These are phyloP conservation scores for Gymnoscopelus braueri DNA, from an alignment of 2,797 vertebrate genomes.

Conservation along the genomic window DNA sequence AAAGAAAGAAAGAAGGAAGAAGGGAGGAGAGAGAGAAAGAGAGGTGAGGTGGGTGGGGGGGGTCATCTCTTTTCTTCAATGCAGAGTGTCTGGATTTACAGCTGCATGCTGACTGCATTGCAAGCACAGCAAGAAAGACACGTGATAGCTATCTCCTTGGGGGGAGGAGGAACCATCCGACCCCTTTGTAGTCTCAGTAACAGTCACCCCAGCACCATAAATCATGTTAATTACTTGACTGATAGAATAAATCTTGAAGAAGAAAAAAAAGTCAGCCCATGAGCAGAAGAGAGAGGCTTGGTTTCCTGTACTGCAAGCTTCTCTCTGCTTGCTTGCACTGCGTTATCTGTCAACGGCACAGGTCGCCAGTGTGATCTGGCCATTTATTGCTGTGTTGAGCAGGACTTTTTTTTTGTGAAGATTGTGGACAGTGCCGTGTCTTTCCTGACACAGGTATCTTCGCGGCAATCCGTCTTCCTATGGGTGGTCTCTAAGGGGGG, in stretches of 20 bases:
- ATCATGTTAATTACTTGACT: conserved; percentile 89
- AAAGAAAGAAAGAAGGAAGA: conserved; percentile 17
- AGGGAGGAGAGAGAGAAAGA: neutral
- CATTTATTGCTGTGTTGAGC: conserved; percentile 77
- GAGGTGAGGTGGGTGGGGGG: conserved; percentile 11
- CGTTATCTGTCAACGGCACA: conserved; percentile 79
- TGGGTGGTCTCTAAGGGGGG: conserved; percentile 70
- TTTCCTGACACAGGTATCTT: conserved; percentile 71
- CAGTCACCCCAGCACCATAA: conserved; percentile 81
- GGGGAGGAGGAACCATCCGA: conserved; percentile 76
- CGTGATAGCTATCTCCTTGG: conserved; percentile 86
- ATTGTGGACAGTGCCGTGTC: conserved; percentile 61
- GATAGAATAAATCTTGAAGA: conserved; percentile 86
- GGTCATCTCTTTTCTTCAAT: conserved; percentile 75
- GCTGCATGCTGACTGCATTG: conserved; percentile 84
- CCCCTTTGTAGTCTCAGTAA: conserved; percentile 86
- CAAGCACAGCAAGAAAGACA: conserved; percentile 85
- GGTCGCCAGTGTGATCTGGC: conserved; percentile 82
- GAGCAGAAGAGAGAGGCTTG: conserved; percentile 44
- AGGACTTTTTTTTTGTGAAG: conserved; percentile 53
- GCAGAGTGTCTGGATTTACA: conserved; percentile 85
- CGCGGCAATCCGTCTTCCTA: conserved; percentile 76
- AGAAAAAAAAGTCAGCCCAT: conserved; percentile 74
- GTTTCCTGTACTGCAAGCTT: conserved; percentile 71
- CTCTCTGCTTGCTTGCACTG: conserved; percentile 76